A percentile compares a stretch with the other conserved stretches of the same genome.
Conservation (phyloP, 2,797 vertebrate genomes). For the Parambassis ranga region DNA sequence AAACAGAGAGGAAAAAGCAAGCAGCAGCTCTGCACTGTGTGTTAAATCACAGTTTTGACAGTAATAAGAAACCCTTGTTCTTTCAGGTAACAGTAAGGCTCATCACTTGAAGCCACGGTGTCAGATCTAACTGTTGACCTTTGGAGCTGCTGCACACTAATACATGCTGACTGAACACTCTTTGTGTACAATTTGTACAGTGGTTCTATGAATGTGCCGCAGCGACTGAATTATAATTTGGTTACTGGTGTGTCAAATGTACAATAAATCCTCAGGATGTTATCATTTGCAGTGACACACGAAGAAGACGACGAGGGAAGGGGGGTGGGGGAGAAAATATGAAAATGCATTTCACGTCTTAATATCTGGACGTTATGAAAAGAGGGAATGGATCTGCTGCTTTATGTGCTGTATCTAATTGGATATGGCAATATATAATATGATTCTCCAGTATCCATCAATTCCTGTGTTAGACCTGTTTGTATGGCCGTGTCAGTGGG, state of each 20-base stretch:
- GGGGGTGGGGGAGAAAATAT: constrained; percentile 58
- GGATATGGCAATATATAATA: constrained; percentile 84
- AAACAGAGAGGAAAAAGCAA: no score
- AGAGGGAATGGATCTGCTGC: constrained; percentile 79
- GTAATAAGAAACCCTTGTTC: not conserved
- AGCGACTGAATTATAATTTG: constrained; percentile 76
- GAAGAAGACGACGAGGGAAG: constrained; percentile 38
- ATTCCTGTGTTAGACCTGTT: constrained; percentile 75
- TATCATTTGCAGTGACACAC: constrained; percentile 77
- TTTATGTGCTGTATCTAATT: constrained; percentile 86
- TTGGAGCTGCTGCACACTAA: constrained; percentile 38
- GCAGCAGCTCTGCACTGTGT: not conserved
- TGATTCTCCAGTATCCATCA: constrained; percentile 80
- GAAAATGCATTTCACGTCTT: constrained; percentile 78
- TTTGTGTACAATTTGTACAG: constrained; percentile 43
- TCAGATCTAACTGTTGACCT: constrained; percentile 65
- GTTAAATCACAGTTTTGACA: constrained; percentile 8
- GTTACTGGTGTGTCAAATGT: constrained; percentile 80
- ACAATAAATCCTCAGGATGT: constrained; percentile 79
- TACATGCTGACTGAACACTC: constrained; percentile 49
- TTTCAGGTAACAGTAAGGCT: constrained; percentile 26
- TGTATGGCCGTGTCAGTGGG: constrained; percentile 75
- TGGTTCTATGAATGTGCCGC: constrained; percentile 61
- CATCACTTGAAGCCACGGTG: constrained; percentile 39
- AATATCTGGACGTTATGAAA: constrained; percentile 74